A percentile compares a stretch with the other conserved stretches of the same genome.
phyloP scores from a whole-genome alignment of 1,140 invertebrate genomes.

The Tachypleus tridentatus region DNA sequence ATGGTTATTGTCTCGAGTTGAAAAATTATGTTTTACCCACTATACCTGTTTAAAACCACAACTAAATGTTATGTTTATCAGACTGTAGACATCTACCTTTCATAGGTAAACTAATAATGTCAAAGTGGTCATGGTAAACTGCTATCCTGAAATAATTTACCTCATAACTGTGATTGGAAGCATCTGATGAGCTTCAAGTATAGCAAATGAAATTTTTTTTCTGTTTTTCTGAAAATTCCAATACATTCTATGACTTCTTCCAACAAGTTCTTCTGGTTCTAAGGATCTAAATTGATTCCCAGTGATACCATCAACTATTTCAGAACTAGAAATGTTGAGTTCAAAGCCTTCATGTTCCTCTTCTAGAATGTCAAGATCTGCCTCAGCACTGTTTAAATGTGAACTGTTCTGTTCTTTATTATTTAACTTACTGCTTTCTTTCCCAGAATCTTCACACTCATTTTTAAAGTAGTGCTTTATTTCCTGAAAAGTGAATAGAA shows the following conservation, averaged over 20 bases:
- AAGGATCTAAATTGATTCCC: conserved; percentile 3
- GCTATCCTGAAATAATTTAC: neutral
- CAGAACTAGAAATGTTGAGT: too few relatives aligned
- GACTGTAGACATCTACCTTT: neutral
- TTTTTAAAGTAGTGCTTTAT: too few relatives aligned
- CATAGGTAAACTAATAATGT: neutral
- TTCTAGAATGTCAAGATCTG: too few relatives aligned
- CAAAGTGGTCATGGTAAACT: neutral
- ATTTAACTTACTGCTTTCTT: too few relatives aligned
- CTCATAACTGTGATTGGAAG: neutral
- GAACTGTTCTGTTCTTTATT: too few relatives aligned
- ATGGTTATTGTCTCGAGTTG: too few relatives aligned
- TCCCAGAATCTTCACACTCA: too few relatives aligned
- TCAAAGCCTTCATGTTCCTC: too few relatives aligned
- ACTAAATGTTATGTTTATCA: neutral
- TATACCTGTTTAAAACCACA: neutral
- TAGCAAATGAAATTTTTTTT: neutral
- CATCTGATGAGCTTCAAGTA: neutral
- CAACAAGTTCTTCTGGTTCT: conserved; percentile 6
- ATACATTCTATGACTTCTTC: conserved; percentile 9
- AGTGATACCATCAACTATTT: conserved; percentile 9
- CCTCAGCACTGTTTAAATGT: too few relatives aligned
- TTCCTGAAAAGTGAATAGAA: too few relatives aligned
- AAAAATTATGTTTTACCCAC: too few relatives aligned
- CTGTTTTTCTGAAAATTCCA: conserved; percentile 6